Percentiles rank a stretch among this genome's conserved stretches.
phyloP scores from a whole-genome alignment of 2,797 vertebrate genomes.

The Sebastes goodei region DNA sequence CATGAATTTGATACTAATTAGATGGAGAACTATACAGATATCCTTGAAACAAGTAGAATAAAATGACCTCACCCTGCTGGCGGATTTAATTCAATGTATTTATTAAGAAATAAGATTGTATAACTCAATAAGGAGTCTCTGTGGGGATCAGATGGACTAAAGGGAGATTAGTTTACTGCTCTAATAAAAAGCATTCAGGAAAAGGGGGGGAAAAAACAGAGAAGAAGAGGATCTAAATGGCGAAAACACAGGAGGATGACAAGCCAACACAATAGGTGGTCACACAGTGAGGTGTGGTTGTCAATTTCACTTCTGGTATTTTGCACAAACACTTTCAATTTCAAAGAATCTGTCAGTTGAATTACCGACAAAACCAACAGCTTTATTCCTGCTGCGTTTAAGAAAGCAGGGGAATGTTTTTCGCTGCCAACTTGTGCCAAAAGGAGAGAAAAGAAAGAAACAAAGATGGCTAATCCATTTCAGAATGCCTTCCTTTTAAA shows the following conservation, averaged over 20 bases:
- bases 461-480: constrained; percentile 61
- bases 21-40: background rate
- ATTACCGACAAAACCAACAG: background rate
- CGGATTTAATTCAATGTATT: background rate
- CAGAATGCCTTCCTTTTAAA: constrained; percentile 63
- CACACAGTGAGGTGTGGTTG: background rate
- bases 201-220: background rate
- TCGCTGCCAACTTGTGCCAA: constrained; percentile 3
- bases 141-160: constrained; percentile 14
- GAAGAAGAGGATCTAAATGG: background rate
- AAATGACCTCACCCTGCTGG: background rate
- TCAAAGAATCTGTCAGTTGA: background rate
- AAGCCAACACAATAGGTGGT: background rate
- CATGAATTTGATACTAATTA: constrained; percentile 4
- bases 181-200: background rate
- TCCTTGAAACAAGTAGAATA: background rate
- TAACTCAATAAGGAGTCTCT: constrained; percentile 16
- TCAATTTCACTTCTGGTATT: constrained; percentile 15
- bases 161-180: constrained; percentile 26
- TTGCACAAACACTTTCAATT: constrained; percentile 28
- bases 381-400: background rate
- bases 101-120: background rate
- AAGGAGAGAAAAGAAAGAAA: constrained; percentile 40
- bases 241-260: background rate
- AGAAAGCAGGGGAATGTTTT: constrained; percentile 2